Evolutionary conservation across 2,888 invertebrate genomes (phyloP).

Genomic region (Caenorhabditis uteleia): DNA sequence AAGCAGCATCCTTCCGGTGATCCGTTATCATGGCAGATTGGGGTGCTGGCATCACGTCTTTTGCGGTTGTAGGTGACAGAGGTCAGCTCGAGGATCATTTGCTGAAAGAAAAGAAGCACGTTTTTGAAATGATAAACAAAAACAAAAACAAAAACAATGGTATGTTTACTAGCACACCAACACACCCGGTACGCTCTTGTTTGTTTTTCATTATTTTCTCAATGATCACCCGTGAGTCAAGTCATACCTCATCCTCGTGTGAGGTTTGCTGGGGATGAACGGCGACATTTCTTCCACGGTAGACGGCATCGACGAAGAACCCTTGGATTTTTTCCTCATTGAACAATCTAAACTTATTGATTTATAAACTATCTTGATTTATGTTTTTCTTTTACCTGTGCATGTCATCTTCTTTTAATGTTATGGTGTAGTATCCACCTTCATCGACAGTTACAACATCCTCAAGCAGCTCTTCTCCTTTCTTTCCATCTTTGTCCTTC

Average conservation of each 20-base stretch:
- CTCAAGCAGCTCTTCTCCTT: not conserved
- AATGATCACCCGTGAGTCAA: too few relatives aligned
- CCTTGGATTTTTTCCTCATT: not conserved
- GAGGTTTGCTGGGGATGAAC: conserved; percentile 42
- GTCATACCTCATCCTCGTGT: conserved; percentile 13
- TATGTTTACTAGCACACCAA: too few relatives aligned
- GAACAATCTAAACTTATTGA: conserved; percentile 12
- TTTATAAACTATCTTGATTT: too few relatives aligned
- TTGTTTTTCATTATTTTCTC: not conserved
- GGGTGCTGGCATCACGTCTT: conserved; percentile 50
- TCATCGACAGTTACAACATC: not conserved
- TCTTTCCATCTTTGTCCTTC: not conserved
- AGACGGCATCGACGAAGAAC: conserved; percentile 35
- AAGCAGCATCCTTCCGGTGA: conserved; percentile 79
- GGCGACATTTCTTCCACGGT: conserved; percentile 52
- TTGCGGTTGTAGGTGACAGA: conserved; percentile 19
- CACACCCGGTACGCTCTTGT: too few relatives aligned
- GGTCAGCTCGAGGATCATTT: conserved; percentile 56
- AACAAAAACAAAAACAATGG: too few relatives aligned
- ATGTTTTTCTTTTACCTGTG: not conserved
- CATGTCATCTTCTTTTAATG: not conserved
- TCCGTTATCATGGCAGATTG: conserved; percentile 47
- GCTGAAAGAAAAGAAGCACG: conserved; percentile 45
- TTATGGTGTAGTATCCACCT: not conserved
- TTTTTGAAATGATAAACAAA: conserved; percentile 1